A percentile compares a stretch with the other conserved stretches of the same genome.
phyloP scores from a whole-genome alignment of 2,888 invertebrate genomes.

The Apoda limacodes region DNA sequence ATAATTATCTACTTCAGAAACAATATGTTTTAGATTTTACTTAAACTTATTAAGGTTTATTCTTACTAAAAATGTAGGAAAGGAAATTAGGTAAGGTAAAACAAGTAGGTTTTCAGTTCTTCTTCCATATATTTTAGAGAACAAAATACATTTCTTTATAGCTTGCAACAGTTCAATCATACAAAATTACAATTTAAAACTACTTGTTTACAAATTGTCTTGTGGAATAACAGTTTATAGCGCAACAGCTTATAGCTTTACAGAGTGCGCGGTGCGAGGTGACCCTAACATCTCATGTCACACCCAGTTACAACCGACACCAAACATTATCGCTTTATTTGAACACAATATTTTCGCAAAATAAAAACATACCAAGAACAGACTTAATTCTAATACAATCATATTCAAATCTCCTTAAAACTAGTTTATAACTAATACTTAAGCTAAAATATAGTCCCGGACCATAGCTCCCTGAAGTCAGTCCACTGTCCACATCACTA shows the following conservation, averaged over 20 bases:
- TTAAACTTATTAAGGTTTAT: too few species aligned
- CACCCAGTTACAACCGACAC: too few species aligned
- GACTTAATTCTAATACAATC: slow-evolving; percentile 60
- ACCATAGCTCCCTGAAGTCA: slow-evolving; percentile 50
- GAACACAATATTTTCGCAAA: slow-evolving; percentile 37
- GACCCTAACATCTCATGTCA: too few species aligned
- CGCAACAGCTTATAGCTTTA: slow-evolving; percentile 2
- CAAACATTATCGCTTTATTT: slow-evolving; percentile 13
- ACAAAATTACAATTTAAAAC: slow-evolving; percentile 56
- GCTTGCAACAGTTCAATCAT: slow-evolving; percentile 62
- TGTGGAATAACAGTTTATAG: background rate
- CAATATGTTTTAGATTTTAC: too few species aligned
- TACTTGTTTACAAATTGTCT: slow-evolving; percentile 25
- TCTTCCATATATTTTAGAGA: slow-evolving; percentile 63
- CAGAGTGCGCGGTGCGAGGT: too few species aligned
- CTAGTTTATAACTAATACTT: slow-evolving; percentile 54
- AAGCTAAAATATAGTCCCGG: slow-evolving; percentile 51
- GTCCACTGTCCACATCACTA: slow-evolving; percentile 60
- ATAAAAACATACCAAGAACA: slow-evolving; percentile 48
- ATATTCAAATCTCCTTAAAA: slow-evolving; percentile 59
- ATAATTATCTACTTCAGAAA: too few species aligned
- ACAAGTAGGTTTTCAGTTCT: too few species aligned
- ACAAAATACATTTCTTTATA: slow-evolving; percentile 65
- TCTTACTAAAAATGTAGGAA: too few species aligned
- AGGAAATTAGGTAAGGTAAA: too few species aligned